Evolutionary conservation across 2,797 vertebrate species (phyloP).

Genomic region (Brachyalestes nurse): DNA sequence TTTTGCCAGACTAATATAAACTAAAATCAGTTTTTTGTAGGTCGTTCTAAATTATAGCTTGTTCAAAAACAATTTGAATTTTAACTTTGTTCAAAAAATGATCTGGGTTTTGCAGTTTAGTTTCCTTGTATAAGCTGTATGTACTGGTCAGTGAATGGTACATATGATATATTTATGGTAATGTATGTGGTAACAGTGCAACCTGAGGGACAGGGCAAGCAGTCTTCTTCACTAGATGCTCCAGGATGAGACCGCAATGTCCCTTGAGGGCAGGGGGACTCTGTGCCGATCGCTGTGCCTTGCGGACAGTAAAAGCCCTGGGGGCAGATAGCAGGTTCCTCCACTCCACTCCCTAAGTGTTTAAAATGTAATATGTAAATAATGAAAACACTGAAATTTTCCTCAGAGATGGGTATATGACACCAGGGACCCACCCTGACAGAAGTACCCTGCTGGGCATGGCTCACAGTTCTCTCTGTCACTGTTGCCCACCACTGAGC

Average conservation of each 20-base stretch:
- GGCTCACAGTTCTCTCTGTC: slow-evolving; percentile 78
- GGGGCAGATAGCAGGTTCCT: slow-evolving; percentile 69
- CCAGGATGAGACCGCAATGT: slow-evolving; percentile 73
- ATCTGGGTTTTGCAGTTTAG: background rate
- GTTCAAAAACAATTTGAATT: background rate
- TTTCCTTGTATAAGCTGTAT: background rate
- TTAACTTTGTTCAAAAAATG: too few relatives aligned
- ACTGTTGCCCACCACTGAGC: slow-evolving; percentile 71
- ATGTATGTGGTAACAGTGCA: slow-evolving; percentile 16
- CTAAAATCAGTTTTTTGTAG: too few relatives aligned
- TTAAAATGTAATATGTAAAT: background rate
- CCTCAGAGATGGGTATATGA: background rate
- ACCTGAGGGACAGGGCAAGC: slow-evolving; percentile 79
- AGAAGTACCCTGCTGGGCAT: slow-evolving; percentile 85
- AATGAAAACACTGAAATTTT: background rate
- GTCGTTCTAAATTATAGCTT: background rate
- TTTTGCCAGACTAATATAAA: too few relatives aligned
- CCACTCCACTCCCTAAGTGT: slow-evolving; percentile 71
- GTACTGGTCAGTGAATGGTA: background rate
- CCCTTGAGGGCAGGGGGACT: slow-evolving; percentile 75
- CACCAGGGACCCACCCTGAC: slow-evolving; percentile 69
- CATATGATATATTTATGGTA: background rate
- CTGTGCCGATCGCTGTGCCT: slow-evolving; percentile 66
- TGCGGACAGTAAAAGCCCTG: slow-evolving; percentile 74
- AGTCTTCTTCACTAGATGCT: slow-evolving; percentile 65